Evolutionary conservation across 2,888 invertebrate genomes (phyloP).

Genomic region (Reticulitermes lucifugus): DNA sequence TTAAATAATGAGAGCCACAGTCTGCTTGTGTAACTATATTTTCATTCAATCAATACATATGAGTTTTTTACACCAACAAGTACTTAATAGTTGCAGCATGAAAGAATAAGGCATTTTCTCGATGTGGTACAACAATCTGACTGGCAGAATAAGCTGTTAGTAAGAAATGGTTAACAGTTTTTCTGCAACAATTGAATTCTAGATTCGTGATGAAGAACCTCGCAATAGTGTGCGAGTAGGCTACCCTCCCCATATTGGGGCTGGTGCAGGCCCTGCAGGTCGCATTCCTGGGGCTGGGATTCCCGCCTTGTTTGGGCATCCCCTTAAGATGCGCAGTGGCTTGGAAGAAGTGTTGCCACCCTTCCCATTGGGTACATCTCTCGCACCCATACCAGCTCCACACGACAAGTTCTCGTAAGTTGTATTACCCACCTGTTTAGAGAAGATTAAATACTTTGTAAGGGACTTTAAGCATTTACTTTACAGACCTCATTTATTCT

Average conservation of each 20-base stretch:
- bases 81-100: too few species aligned
- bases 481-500: too few species aligned
- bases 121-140: too few species aligned
- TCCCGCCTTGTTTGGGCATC: constrained; percentile 67
- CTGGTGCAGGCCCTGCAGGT: constrained; percentile 29
- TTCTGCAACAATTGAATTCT: not conserved
- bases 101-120: too few species aligned
- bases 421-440: too few species aligned
- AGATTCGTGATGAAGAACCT: constrained; percentile 63
- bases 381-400: constrained; percentile 58
- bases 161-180: not conserved
- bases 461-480: too few species aligned
- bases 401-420: constrained; percentile 65
- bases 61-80: too few species aligned
- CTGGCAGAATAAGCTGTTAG: not conserved
- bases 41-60: too few species aligned
- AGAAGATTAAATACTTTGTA: too few species aligned
- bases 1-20: too few species aligned
- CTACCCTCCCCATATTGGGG: constrained; percentile 20
- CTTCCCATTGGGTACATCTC: constrained; percentile 73
- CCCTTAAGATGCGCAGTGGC: constrained; percentile 74
- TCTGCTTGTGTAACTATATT: too few species aligned
- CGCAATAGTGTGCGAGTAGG: constrained; percentile 57
- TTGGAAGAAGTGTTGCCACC: constrained; percentile 86
- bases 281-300: constrained; percentile 49